Percentiles rank a stretch among this genome's conserved stretches.
phyloP scores from a whole-genome alignment of 2,888 invertebrate species.

The Calliopum simillimum region DNA sequence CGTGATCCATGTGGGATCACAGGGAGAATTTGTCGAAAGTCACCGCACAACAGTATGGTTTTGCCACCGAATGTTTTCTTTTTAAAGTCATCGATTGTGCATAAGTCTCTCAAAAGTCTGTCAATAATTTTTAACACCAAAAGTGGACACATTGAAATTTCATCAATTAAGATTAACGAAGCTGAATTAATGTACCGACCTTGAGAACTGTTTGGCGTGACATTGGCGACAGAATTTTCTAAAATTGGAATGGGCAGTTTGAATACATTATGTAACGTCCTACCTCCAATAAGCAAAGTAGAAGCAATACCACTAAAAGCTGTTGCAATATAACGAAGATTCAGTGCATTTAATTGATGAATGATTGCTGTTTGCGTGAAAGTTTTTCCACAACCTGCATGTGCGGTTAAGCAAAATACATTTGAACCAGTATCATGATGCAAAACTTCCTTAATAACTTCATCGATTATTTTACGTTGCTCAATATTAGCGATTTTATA shows the following conservation, averaged over 20 bases:
- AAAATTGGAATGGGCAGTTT: constrained; percentile 22
- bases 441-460: constrained; percentile 2
- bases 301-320: constrained; percentile 29
- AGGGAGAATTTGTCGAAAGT: constrained; percentile 24
- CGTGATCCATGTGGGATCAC: background rate
- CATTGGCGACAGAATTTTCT: background rate
- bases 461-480: constrained; percentile 6
- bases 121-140: constrained; percentile 22
- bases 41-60: no score
- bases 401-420: constrained; percentile 23
- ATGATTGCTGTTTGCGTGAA: constrained; percentile 28
- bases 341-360: constrained; percentile 17
- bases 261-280: constrained; percentile 24
- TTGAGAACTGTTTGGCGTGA: background rate
- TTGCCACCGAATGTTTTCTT: no score
- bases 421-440: background rate
- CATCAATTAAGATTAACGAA: constrained; percentile 28
- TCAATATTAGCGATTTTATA: constrained; percentile 13
- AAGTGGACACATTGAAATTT: constrained; percentile 33
- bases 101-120: constrained; percentile 21
- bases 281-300: constrained; percentile 7
- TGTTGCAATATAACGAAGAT: background rate
- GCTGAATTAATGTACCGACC: constrained; percentile 15
- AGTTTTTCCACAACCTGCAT: constrained; percentile 28
- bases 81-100: background rate